phyloP scores from a whole-genome alignment of 2,113 vertebrate genomes.

The Cololabis saira region DNA sequence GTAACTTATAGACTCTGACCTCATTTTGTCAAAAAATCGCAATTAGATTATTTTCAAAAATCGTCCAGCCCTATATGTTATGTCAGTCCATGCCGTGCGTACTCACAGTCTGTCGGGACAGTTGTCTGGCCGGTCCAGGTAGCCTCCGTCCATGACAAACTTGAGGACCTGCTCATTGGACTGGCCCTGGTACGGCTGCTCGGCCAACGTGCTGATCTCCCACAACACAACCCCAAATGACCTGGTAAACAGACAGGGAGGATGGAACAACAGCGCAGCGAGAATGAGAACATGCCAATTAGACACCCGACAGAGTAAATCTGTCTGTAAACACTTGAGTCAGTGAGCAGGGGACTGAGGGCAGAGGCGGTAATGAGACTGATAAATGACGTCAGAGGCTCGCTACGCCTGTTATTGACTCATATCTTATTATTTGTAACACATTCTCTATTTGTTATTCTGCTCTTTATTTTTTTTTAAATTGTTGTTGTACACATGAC shows the following conservation, averaged over 20 bases:
- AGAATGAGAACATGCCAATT: constrained; percentile 44
- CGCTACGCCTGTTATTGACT: not conserved
- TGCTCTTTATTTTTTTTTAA: not conserved
- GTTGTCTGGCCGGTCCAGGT: constrained; percentile 92
- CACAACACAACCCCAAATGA: constrained; percentile 97
- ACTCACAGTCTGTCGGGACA: constrained; percentile 95
- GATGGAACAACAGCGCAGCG: constrained; percentile 11
- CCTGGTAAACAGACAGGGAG: constrained; percentile 74
- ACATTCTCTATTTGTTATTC: constrained; percentile 21
- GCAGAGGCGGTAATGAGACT: not conserved
- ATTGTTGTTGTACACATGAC: not conserved
- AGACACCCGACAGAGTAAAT: constrained; percentile 26
- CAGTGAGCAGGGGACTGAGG: constrained; percentile 8
- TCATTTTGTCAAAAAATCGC: too few species aligned
- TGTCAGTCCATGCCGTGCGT: not conserved
- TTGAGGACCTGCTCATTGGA: constrained; percentile 98
- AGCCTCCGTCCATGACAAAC: constrained; percentile 97
- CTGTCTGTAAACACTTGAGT: constrained; percentile 29
- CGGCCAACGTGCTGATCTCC: constrained; percentile 95
- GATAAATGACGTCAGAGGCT: constrained; percentile 13
- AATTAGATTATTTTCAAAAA: too few species aligned
- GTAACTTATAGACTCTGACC: too few species aligned
- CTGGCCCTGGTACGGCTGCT: constrained; percentile 96
- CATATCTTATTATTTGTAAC: constrained; percentile 3
- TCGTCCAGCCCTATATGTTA: too few species aligned